phyloP scores from a whole-genome alignment of 1,140 invertebrate genomes.

The Adoxophyes honmai region DNA sequence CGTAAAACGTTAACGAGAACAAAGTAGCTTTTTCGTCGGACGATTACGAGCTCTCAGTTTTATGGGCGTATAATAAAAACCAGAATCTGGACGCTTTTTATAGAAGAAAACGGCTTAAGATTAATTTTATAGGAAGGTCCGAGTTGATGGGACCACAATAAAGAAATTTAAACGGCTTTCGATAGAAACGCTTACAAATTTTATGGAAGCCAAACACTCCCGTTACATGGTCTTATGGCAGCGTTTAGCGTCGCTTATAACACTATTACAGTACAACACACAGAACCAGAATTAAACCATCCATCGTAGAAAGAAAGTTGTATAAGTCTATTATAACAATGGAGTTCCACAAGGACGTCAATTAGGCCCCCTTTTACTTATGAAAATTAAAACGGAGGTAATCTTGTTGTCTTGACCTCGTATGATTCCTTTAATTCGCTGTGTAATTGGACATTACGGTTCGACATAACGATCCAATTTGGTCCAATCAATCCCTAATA shows the following conservation, averaged over 20 bases:
- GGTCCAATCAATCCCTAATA: slow-evolving; percentile 68
- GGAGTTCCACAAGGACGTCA: background rate
- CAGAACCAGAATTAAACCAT: no score
- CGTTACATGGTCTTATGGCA: slow-evolving; percentile 5
- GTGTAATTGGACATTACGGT: slow-evolving; percentile 72
- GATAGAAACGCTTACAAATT: slow-evolving; percentile 11
- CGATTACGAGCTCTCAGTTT: slow-evolving; percentile 61
- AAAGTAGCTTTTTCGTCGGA: slow-evolving; percentile 46
- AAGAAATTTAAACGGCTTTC: slow-evolving; percentile 23
- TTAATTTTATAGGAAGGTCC: slow-evolving; percentile 42
- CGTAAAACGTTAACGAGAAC: slow-evolving; percentile 47
- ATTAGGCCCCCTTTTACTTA: slow-evolving; percentile 20
- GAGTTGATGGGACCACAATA: slow-evolving; percentile 41
- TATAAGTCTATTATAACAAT: background rate
- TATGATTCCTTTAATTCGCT: slow-evolving; percentile 61
- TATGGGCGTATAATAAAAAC: slow-evolving; percentile 64
- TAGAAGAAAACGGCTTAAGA: slow-evolving; percentile 45
- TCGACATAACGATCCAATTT: slow-evolving; percentile 68
- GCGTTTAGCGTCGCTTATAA: background rate
- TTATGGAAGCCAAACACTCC: slow-evolving; percentile 10
- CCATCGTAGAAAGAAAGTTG: background rate
- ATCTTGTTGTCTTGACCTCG: slow-evolving; percentile 37
- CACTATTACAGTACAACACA: background rate
- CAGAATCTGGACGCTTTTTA: slow-evolving; percentile 52
- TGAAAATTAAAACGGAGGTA: slow-evolving; percentile 13